Evolutionary conservation across 2,113 vertebrate genomes (phyloP).

Genomic region (Datnioides undecimradiatus): DNA sequence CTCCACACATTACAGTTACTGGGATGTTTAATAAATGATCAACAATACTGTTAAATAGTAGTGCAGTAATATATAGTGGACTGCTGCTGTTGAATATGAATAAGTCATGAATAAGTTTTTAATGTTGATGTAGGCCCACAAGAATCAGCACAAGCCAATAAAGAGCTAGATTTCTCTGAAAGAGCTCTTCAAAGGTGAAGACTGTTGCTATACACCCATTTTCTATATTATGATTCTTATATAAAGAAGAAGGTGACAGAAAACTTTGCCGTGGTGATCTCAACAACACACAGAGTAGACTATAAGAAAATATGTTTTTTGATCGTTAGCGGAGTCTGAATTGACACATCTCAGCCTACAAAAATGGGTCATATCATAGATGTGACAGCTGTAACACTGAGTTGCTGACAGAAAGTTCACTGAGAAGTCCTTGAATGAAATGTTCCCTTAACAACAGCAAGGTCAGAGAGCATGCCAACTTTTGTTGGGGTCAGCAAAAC

Average conservation of each 20-base stretch:
- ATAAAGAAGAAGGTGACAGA: background rate
- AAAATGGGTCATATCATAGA: conserved; percentile 44
- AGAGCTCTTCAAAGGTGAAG: background rate
- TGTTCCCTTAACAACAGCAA: conserved; percentile 23
- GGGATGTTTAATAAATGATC: background rate
- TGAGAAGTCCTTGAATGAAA: conserved; percentile 20
- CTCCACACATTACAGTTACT: background rate
- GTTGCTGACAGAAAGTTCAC: conserved; percentile 15
- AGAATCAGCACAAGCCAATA: background rate
- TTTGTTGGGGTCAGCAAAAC: conserved; percentile 2
- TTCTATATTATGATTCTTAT: background rate
- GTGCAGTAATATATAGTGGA: background rate
- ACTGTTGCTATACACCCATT: background rate
- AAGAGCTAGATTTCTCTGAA: background rate
- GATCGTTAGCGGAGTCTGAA: conserved; percentile 10
- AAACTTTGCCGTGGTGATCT: conserved; percentile 13
- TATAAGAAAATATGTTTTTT: background rate
- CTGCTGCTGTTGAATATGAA: background rate
- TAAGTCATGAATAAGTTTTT: background rate
- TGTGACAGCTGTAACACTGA: conserved; percentile 8
- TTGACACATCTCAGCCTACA: conserved; percentile 16
- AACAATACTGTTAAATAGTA: background rate
- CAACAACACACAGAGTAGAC: conserved; percentile 13
- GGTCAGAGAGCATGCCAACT: background rate
- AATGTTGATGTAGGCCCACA: background rate